A percentile compares a stretch with the other conserved stretches of the same genome.
phyloP scores from a whole-genome alignment of 2,888 invertebrate species.

The Meghimatium bilineatum region DNA sequence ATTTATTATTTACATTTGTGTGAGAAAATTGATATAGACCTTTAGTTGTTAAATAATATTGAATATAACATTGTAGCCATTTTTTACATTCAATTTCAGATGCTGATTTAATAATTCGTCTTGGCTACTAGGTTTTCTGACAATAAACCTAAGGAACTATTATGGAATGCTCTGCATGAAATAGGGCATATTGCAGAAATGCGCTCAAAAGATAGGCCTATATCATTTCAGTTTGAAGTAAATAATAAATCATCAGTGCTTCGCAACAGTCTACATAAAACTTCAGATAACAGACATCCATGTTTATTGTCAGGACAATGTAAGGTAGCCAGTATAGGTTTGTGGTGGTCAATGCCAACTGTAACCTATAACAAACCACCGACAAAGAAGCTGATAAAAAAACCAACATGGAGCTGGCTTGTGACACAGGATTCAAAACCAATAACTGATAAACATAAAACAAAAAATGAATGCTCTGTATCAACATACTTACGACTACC shows the following conservation, averaged over 20 bases:
- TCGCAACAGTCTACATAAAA: neutral
- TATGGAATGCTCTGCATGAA: neutral
- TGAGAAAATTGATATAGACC: too few species aligned
- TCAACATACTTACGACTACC: neutral
- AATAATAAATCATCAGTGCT: conserved; percentile 1
- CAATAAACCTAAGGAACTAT: conserved; percentile 4
- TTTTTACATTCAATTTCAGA: neutral
- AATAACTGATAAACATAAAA: neutral
- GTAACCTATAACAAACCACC: neutral
- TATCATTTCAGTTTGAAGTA: neutral
- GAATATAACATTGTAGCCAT: neutral
- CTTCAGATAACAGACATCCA: conserved; percentile 2
- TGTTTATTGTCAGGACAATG: conserved; percentile 32
- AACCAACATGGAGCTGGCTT: conserved; percentile 44
- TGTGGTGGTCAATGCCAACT: conserved; percentile 50
- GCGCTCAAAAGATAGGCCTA: neutral
- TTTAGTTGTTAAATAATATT: too few species aligned
- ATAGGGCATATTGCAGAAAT: neutral
- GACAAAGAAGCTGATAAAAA: neutral
- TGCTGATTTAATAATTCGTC: neutral
- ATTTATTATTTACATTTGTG: too few species aligned
- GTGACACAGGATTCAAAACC: conserved; percentile 14
- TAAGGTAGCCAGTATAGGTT: conserved; percentile 43
- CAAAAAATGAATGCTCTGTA: neutral
- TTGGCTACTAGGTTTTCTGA: neutral